phyloP scores from a whole-genome alignment of 2,888 invertebrate genomes.

The Cabera pusaria region DNA sequence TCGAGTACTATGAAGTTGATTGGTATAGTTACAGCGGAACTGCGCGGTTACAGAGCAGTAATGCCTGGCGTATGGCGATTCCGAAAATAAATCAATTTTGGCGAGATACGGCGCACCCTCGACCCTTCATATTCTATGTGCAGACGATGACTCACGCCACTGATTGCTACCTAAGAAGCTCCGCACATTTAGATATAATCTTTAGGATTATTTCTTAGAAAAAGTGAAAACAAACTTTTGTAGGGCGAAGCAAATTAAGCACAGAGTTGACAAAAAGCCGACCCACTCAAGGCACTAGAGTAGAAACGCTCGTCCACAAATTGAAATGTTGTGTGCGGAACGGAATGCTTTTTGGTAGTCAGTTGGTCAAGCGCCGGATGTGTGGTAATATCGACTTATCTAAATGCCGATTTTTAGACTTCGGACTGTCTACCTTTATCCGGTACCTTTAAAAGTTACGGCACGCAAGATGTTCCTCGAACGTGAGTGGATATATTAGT shows the following conservation, averaged over 20 bases:
- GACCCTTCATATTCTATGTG: conserved; percentile 28
- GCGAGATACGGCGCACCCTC: conserved; percentile 29
- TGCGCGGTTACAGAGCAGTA: conserved; percentile 26
- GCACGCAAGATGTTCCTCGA: conserved; percentile 36
- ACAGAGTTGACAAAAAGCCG: conserved; percentile 69
- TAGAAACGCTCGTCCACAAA: conserved; percentile 52
- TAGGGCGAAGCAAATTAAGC: conserved; percentile 66
- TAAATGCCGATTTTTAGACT: conserved; percentile 40
- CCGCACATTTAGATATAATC: conserved; percentile 19
- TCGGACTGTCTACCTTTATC: conserved; percentile 2
- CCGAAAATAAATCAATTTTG: conserved; percentile 45
- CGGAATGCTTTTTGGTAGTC: conserved; percentile 67
- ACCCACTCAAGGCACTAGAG: conserved; percentile 34
- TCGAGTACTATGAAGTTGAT: conserved; percentile 54
- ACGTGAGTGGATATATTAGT: conserved; percentile 39
- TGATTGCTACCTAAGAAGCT: conserved; percentile 12
- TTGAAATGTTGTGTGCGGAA: conserved; percentile 74
- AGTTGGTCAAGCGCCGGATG: conserved; percentile 71
- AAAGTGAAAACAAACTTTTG: conserved; percentile 46
- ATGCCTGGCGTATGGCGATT: conserved; percentile 28
- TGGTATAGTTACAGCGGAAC: conserved; percentile 30
- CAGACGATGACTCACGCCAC: conserved; percentile 30
- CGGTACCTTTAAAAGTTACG: conserved; percentile 1
- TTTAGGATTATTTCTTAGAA: conserved; percentile 27
- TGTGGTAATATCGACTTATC: conserved; percentile 56